Percentiles rank a stretch among this genome's conserved stretches.
Conservation (phyloP, 2,797 vertebrate genomes). For the Eupleurogrammus muticus region DNA sequence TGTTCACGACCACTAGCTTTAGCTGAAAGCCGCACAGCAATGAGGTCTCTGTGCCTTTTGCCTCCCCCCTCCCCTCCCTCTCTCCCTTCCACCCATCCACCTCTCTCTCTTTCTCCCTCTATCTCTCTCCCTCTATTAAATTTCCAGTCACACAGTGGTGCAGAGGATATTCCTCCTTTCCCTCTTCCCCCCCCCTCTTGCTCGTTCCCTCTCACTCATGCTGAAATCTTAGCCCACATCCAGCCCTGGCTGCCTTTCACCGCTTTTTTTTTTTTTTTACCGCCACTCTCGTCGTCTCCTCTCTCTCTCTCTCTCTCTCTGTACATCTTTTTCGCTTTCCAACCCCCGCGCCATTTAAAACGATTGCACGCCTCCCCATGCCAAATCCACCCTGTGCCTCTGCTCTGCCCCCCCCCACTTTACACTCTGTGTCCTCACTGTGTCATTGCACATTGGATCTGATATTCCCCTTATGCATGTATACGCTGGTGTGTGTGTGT, state of each 20-base stretch:
- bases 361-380: constrained; percentile 63
- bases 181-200: constrained; percentile 61
- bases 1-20: constrained; percentile 81
- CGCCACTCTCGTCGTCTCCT: constrained; percentile 47
- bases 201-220: constrained; percentile 70
- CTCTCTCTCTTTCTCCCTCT: constrained; percentile 56
- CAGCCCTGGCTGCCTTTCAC: constrained; percentile 57
- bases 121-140: constrained; percentile 82
- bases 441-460: constrained; percentile 82
- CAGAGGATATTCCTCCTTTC: constrained; percentile 88
- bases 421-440: constrained; percentile 75
- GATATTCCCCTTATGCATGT: constrained; percentile 75
- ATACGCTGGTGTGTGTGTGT: constrained; percentile 34
- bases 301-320: too few species aligned
- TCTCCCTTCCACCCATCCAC: constrained; percentile 57
- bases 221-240: constrained; percentile 75
- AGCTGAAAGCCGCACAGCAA: constrained; percentile 81
- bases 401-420: constrained; percentile 49
- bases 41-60: constrained; percentile 85
- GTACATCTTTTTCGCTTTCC: constrained; percentile 60
- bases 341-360: constrained; percentile 74
- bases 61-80: constrained; percentile 75
- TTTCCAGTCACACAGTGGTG: constrained; percentile 90
- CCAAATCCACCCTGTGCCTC: constrained; percentile 65
- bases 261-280: constrained; percentile 11